Percentiles rank a stretch among this genome's conserved stretches.
phyloP scores from a whole-genome alignment of 2,888 invertebrate species.

The Marronus borbonicus region DNA sequence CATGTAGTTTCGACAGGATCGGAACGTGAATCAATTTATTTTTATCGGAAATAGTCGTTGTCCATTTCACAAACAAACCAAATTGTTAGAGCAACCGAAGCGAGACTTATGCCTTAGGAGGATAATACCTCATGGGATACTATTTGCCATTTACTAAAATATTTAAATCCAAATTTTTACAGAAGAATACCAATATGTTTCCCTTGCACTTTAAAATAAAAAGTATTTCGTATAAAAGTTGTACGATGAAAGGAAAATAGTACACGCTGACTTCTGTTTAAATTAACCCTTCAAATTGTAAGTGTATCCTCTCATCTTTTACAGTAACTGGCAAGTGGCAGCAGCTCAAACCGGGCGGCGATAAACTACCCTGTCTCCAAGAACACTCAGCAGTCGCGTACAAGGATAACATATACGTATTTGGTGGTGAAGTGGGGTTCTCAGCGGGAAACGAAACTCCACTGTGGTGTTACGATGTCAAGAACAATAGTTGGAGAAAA shows the following conservation, averaged over 20 bases:
- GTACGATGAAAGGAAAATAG: not conserved
- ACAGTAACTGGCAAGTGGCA: constrained; percentile 84
- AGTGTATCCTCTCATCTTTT: not conserved
- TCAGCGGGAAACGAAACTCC: constrained; percentile 85
- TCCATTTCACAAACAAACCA: no score
- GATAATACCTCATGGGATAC: no score
- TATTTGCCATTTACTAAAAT: no score
- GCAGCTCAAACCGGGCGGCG: constrained; percentile 79
- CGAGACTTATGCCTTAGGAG: no score
- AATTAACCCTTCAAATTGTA: not conserved
- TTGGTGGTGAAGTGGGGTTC: constrained; percentile 90
- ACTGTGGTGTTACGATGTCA: constrained; percentile 86
- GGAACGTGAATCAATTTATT: no score
- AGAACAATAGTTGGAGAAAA: constrained; percentile 76
- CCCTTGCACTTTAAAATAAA: not conserved
- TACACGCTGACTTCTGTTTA: not conserved
- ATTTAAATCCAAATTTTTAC: no score
- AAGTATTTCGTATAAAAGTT: not conserved
- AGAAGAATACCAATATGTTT: no score
- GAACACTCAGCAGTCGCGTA: constrained; percentile 89
- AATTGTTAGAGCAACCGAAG: no score
- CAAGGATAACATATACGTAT: constrained; percentile 84
- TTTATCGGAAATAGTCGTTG: no score
- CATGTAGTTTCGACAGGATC: no score
- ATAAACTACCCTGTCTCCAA: constrained; percentile 85